Conservation (phyloP, 2,113 vertebrate species). For the Mormoops blainvillei region DNA sequence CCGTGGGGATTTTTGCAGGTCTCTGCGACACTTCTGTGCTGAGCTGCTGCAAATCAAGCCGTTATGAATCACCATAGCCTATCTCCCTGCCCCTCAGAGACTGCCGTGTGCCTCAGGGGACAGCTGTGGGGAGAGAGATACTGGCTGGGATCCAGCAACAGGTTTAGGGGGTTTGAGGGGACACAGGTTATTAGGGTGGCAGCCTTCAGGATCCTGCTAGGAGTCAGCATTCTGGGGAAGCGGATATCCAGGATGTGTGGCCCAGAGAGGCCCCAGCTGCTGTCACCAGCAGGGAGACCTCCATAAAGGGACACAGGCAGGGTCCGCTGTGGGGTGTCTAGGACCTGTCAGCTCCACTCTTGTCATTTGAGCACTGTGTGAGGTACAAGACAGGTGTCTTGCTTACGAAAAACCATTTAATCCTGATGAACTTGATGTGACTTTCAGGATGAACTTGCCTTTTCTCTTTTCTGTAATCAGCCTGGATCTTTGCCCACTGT, state of each 20-base stretch:
- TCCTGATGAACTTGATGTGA: neutral
- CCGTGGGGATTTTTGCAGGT: neutral
- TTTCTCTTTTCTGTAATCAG: neutral
- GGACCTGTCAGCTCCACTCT: neutral
- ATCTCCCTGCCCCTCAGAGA: neutral
- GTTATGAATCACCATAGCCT: neutral
- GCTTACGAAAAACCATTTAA: neutral
- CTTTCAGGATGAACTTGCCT: neutral
- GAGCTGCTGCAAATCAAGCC: conserved; percentile 15
- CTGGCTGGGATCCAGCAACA: neutral
- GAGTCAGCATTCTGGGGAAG: neutral
- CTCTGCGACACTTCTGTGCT: neutral
- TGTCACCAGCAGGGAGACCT: conserved; percentile 41
- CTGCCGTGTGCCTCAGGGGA: neutral
- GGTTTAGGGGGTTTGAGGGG: neutral
- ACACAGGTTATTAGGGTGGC: neutral
- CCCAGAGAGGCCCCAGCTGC: conserved; percentile 59
- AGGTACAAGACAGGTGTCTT: neutral
- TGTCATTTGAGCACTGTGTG: neutral
- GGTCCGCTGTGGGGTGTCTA: rapidly evolving
- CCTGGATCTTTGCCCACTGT: neutral
- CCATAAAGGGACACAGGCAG: conserved; percentile 57
- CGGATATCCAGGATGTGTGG: neutral
- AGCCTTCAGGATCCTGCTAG: neutral
- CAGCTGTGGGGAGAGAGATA: neutral